Percentiles rank a stretch among this genome's conserved stretches.
Evolutionary conservation across 2,888 invertebrate genomes (phyloP).

Genomic region (Drepanosiphum platanoidis): DNA sequence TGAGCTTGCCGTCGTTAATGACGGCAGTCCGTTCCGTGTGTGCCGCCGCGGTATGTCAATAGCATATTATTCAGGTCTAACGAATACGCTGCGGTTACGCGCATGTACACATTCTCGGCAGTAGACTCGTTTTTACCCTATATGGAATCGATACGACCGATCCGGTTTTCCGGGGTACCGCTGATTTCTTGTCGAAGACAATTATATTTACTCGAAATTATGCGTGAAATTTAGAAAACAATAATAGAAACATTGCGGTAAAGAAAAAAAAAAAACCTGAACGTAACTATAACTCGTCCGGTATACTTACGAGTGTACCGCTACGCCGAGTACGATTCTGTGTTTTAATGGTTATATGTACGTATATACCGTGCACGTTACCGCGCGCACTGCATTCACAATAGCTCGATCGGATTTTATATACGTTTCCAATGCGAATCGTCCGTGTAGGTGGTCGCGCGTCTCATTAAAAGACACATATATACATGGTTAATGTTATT

Average conservation of each 20-base stretch:
- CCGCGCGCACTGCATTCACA: too few relatives aligned
- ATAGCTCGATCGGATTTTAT: neutral
- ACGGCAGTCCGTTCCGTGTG: neutral
- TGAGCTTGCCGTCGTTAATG: neutral
- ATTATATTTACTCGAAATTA: neutral
- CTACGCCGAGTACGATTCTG: too few relatives aligned
- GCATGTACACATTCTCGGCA: neutral
- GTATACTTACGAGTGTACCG: too few relatives aligned
- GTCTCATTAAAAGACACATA: neutral
- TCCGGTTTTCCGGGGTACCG: constrained; percentile 31
- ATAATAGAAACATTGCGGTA: neutral
- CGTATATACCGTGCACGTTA: neutral
- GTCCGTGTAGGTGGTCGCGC: too few relatives aligned
- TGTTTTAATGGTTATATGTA: neutral
- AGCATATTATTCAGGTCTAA: constrained; percentile 3
- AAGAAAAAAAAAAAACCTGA: too few relatives aligned
- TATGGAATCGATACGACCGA: constrained; percentile 4
- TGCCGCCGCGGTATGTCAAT: neutral
- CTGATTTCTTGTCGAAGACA: neutral
- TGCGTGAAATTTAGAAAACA: neutral
- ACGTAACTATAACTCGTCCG: too few relatives aligned
- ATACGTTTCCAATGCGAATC: neutral
- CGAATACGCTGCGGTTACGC: neutral
- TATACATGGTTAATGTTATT: too few relatives aligned
- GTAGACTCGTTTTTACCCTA: constrained; percentile 32